Conservation (phyloP, 2,113 vertebrate genomes). For the Cochlearius cochlearius region DNA sequence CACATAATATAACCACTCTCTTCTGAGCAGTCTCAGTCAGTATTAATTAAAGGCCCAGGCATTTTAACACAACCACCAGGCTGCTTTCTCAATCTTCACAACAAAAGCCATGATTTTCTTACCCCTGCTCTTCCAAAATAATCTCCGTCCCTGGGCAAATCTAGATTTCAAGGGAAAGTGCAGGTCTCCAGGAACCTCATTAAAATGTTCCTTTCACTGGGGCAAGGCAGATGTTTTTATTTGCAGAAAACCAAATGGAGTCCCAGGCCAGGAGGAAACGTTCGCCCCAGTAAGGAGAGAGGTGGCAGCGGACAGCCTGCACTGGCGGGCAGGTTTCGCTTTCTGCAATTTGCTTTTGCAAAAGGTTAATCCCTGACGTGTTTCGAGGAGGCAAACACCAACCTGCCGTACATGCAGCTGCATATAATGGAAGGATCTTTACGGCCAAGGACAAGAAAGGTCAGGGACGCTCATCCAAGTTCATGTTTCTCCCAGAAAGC, state of each 20-base stretch:
- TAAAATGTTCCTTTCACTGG: neutral
- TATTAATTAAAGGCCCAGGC: neutral
- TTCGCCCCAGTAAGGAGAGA: neutral
- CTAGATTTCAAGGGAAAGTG: neutral
- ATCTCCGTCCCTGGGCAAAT: neutral
- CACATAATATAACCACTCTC: constrained; percentile 7
- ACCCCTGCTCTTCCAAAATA: neutral
- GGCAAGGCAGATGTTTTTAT: neutral
- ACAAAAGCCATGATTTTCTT: constrained; percentile 31
- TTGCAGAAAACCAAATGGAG: neutral
- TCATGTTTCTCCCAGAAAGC: neutral
- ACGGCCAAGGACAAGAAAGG: neutral
- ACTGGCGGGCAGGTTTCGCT: neutral
- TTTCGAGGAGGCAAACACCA: neutral
- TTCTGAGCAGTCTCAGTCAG: constrained; percentile 10
- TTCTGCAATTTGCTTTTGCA: neutral
- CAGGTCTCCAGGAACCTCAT: neutral
- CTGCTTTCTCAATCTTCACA: neutral
- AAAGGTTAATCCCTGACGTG: neutral
- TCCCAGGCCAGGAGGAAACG: neutral
- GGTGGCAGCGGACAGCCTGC: neutral
- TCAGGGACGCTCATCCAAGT: neutral
- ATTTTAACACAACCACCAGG: neutral
- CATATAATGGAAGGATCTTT: neutral
- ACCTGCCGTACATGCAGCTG: neutral